These are phyloP conservation scores for Centruroides sculpturatus DNA, from an alignment of 1,140 invertebrate species.

Conservation along the genomic window DNA sequence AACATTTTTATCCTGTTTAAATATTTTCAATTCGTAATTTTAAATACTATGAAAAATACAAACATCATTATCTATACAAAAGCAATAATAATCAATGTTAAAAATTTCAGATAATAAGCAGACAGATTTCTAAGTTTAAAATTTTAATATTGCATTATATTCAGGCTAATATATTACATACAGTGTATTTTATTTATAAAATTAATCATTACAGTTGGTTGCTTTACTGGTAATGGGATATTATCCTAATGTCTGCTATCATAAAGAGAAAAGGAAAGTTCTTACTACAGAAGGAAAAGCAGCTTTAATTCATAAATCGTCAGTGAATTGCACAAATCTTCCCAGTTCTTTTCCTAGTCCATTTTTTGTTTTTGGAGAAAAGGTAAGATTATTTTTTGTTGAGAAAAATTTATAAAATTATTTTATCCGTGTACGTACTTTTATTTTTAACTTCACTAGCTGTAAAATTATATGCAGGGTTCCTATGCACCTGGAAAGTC, in stretches of 20 bases:
- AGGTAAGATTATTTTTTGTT: constrained; percentile 36
- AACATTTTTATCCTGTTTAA: no score
- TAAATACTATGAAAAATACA: no score
- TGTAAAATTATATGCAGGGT: no score
- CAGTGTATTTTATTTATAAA: not conserved
- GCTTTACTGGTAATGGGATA: constrained; percentile 76
- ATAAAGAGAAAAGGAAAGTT: constrained; percentile 90
- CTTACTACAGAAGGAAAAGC: constrained; percentile 87
- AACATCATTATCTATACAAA: no score
- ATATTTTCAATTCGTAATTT: no score
- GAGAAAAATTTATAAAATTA: no score
- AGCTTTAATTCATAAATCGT: constrained; percentile 90
- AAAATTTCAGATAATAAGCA: not conserved
- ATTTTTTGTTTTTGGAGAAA: constrained; percentile 96
- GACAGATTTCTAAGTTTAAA: not conserved
- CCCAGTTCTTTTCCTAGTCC: constrained; percentile 72
- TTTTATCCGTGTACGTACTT: no score
- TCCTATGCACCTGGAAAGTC: no score
- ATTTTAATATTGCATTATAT: no score
- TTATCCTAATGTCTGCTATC: constrained; percentile 91
- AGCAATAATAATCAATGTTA: no score
- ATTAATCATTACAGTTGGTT: constrained; percentile 30
- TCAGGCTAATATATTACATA: no score
- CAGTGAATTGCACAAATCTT: constrained; percentile 79
- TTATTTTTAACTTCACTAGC: no score